Evolutionary conservation across 2,797 vertebrate species (phyloP).

Genomic region (Urocyon cinereoargenteus): DNA sequence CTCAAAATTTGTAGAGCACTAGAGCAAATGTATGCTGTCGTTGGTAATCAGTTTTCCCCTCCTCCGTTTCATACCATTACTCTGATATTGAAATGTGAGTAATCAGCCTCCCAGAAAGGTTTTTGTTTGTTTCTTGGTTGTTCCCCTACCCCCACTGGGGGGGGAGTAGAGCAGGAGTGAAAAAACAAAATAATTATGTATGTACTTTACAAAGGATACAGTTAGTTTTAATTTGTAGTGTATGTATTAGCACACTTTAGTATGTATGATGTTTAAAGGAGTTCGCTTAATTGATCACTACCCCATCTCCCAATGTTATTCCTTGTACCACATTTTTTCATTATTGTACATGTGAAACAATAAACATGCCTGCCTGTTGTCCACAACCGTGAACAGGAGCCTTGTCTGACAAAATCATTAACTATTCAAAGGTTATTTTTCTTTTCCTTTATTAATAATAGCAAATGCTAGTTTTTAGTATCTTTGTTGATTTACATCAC

Average conservation of each 20-base stretch:
- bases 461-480: background rate
- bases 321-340: background rate
- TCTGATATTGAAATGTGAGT: constrained; percentile 19
- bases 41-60: background rate
- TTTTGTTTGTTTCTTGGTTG: background rate
- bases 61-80: background rate
- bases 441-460: background rate
- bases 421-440: background rate
- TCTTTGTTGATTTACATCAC: background rate
- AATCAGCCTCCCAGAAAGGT: background rate
- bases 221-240: constrained; percentile 14
- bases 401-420: background rate
- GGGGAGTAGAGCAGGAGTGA: background rate
- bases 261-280: background rate
- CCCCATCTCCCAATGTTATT: background rate
- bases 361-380: background rate
- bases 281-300: background rate
- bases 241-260: background rate
- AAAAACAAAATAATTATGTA: background rate
- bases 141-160: too few relatives aligned
- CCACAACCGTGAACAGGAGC: background rate
- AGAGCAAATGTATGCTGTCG: background rate
- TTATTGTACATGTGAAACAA: background rate
- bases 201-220: background rate
- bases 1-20: background rate